phyloP scores from a whole-genome alignment of 2,888 invertebrate genomes.

The Diaperis boleti region DNA sequence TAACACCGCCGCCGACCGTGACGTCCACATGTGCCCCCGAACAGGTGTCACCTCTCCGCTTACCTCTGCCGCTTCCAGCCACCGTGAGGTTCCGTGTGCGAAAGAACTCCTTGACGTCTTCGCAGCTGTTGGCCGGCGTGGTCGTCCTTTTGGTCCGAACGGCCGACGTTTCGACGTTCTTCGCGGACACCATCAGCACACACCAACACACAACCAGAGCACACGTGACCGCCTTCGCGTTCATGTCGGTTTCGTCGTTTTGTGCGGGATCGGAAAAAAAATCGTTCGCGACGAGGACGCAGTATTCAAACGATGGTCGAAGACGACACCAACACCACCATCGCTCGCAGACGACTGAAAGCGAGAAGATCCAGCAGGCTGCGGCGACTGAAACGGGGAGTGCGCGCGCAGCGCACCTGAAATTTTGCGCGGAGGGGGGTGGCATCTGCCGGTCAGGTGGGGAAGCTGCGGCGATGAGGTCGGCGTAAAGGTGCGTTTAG shows the following conservation, averaged over 20 bases:
- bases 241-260: conserved; percentile 10
- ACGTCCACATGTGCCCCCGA: too few relatives aligned
- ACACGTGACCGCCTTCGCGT: conserved; percentile 9
- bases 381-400: conserved; percentile 8
- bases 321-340: conserved; percentile 20
- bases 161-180: conserved; percentile 32
- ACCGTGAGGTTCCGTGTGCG: conserved; percentile 22
- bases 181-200: conserved; percentile 39
- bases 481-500: background rate
- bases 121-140: conserved; percentile 27
- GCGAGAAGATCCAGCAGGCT: conserved; percentile 4
- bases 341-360: conserved; percentile 35
- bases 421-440: conserved; percentile 16
- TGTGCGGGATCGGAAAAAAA: background rate
- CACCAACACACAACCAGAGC: conserved; percentile 32
- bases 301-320: conserved; percentile 1
- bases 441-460: conserved; percentile 22
- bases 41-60: conserved; percentile 22
- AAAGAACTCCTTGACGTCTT: conserved; percentile 32
- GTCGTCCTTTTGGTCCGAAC: conserved; percentile 33
- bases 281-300: conserved; percentile 22
- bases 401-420: conserved; percentile 31
- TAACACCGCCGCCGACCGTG: background rate
- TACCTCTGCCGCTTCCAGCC: conserved; percentile 19
- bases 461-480: background rate